These are phyloP conservation scores for Rhinophrynus dorsalis DNA, from an alignment of 2,797 vertebrate genomes.

Conservation along the genomic window DNA sequence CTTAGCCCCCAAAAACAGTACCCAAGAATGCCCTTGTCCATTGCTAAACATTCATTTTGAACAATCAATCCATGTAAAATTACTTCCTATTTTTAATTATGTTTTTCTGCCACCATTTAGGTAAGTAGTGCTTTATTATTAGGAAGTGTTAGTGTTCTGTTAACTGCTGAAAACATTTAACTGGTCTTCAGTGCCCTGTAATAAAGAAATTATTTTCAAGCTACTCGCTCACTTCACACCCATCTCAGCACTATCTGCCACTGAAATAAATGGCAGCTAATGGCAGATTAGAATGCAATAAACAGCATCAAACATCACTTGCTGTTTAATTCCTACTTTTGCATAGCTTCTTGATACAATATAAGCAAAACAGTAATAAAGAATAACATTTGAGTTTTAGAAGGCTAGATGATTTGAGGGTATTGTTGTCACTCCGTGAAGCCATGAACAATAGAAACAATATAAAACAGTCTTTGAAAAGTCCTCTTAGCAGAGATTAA, in stretches of 20 bases:
- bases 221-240: too few relatives aligned
- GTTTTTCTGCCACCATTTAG: too few relatives aligned
- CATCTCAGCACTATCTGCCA: not conserved
- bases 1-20: too few relatives aligned
- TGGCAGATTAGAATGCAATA: not conserved
- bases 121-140: too few relatives aligned
- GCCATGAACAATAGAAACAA: slow-evolving; percentile 6
- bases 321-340: not conserved
- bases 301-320: not conserved
- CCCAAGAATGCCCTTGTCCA: too few relatives aligned
- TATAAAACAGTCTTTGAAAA: not conserved
- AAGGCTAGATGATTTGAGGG: not conserved
- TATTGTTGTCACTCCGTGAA: slow-evolving; percentile 21
- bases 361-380: not conserved
- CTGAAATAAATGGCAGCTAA: not conserved
- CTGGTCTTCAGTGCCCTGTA: too few relatives aligned
- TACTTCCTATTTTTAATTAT: too few relatives aligned
- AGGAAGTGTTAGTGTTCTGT: too few relatives aligned
- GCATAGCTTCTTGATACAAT: not conserved
- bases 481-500: slow-evolving; percentile 11
- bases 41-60: too few relatives aligned
- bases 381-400: not conserved
- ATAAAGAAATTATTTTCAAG: too few relatives aligned
- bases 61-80: too few relatives aligned
- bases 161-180: too few relatives aligned